These are phyloP conservation scores for Myiagra hebetior DNA, from an alignment of 2,113 vertebrate genomes.

Conservation along the genomic window DNA sequence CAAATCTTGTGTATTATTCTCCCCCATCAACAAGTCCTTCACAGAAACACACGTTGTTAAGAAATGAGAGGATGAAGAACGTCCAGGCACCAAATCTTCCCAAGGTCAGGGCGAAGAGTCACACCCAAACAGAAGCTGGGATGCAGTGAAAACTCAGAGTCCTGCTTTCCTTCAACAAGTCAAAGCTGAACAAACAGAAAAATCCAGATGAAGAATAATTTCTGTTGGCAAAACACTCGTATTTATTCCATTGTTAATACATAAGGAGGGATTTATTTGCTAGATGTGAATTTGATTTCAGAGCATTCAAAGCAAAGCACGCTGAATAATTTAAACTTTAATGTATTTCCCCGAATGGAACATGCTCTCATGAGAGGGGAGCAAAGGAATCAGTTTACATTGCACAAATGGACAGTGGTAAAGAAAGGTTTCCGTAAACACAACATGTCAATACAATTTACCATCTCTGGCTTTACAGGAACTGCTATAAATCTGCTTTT, in stretches of 20 bases:
- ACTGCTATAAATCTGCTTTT: background rate
- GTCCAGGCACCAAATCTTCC: background rate
- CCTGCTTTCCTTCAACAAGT: background rate
- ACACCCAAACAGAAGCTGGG: background rate
- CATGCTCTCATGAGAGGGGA: background rate
- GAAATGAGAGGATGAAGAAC: background rate
- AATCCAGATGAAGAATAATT: background rate
- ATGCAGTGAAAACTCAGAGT: background rate
- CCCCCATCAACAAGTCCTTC: background rate
- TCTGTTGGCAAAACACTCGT: background rate
- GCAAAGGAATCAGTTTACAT: constrained; percentile 13
- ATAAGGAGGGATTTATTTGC: constrained; percentile 47
- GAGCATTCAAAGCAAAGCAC: constrained; percentile 18
- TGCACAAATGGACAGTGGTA: constrained; percentile 19
- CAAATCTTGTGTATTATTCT: background rate
- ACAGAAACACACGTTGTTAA: background rate
- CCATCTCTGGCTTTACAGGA: background rate
- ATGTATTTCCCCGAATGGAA: constrained; percentile 42
- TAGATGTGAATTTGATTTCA: constrained; percentile 25
- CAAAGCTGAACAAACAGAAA: background rate
- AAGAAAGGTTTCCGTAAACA: background rate
- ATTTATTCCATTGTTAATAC: constrained; percentile 39
- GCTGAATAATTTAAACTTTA: constrained; percentile 48
- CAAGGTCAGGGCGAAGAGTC: background rate
- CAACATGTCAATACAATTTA: constrained; percentile 2